phyloP scores from a whole-genome alignment of 2,888 invertebrate genomes.

The Anaspis maculata region DNA sequence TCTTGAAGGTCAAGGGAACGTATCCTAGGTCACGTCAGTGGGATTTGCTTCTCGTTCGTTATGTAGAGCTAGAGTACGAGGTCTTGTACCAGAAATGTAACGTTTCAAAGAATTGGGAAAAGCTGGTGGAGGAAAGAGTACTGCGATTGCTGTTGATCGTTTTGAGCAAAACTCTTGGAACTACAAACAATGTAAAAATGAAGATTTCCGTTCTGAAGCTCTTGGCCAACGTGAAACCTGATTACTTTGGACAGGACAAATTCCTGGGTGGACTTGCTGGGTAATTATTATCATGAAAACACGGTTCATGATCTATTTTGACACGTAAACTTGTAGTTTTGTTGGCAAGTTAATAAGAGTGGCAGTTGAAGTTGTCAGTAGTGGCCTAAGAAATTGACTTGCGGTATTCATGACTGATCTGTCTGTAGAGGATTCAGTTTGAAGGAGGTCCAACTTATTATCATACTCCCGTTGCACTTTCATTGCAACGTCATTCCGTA shows the following conservation, averaged over 20 bases:
- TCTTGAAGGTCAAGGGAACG: constrained; percentile 1
- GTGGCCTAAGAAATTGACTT: too few relatives aligned
- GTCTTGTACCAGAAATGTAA: constrained; percentile 3
- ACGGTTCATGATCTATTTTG: background rate
- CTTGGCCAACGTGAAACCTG: background rate
- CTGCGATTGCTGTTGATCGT: constrained; percentile 7
- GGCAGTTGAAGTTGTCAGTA: too few relatives aligned
- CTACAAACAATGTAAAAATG: background rate
- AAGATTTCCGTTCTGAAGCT: background rate
- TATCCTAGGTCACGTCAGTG: constrained; percentile 9
- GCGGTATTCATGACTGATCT: too few relatives aligned
- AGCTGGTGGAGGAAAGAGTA: constrained; percentile 3
- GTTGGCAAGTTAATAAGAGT: too few relatives aligned
- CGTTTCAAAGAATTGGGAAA: background rate
- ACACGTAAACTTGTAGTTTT: too few relatives aligned
- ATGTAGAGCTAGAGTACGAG: constrained; percentile 11
- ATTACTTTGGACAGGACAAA: background rate
- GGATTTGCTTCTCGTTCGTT: constrained; percentile 7
- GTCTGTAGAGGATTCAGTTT: too few relatives aligned
- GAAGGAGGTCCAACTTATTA: too few relatives aligned
- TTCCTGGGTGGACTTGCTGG: background rate
- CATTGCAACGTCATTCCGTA: too few relatives aligned
- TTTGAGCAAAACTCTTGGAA: constrained; percentile 1
- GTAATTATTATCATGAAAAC: background rate
- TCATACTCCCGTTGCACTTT: too few relatives aligned